A percentile compares a stretch with the other conserved stretches of the same genome.
These are phyloP conservation scores for Listronotus oregonensis DNA, from an alignment of 1,140 invertebrate genomes.

Conservation along the genomic window DNA sequence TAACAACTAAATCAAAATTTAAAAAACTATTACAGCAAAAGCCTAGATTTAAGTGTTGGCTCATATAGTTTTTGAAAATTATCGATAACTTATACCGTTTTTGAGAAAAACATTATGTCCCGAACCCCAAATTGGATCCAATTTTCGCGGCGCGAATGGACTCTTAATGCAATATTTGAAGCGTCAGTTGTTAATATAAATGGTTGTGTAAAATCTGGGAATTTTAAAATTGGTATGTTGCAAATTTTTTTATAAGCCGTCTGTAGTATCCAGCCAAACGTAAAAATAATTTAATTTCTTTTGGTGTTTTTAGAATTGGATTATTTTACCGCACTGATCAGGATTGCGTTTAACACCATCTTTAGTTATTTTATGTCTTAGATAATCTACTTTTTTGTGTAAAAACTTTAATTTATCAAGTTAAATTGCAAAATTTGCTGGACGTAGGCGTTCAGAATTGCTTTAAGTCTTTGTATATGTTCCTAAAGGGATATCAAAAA, in stretches of 20 bases:
- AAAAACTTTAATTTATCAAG: constrained; percentile 29
- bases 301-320: constrained; percentile 28
- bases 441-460: constrained; percentile 12
- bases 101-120: too few species aligned
- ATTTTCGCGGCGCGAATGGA: too few species aligned
- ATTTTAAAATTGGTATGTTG: constrained; percentile 18
- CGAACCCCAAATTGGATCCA: too few species aligned
- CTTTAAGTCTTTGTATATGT: too few species aligned
- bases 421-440: constrained; percentile 34
- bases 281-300: constrained; percentile 33
- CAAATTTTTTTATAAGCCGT: constrained; percentile 28
- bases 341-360: constrained; percentile 44
- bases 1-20: too few species aligned
- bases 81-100: too few species aligned
- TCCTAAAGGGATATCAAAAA: constrained; percentile 19
- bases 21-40: too few species aligned
- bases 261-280: constrained; percentile 18
- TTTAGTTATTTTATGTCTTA: constrained; percentile 42
- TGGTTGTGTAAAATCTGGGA: constrained; percentile 51
- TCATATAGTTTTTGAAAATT: too few species aligned
- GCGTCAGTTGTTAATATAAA: constrained; percentile 54
- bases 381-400: constrained; percentile 35
- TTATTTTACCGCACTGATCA: constrained; percentile 17
- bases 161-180: constrained; percentile 35
- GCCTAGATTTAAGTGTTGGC: too few species aligned